Percentiles rank a stretch among this genome's conserved stretches.
Evolutionary conservation across 2,888 invertebrate genomes (phyloP).

Genomic region (Dasysyrphus tricinctus): DNA sequence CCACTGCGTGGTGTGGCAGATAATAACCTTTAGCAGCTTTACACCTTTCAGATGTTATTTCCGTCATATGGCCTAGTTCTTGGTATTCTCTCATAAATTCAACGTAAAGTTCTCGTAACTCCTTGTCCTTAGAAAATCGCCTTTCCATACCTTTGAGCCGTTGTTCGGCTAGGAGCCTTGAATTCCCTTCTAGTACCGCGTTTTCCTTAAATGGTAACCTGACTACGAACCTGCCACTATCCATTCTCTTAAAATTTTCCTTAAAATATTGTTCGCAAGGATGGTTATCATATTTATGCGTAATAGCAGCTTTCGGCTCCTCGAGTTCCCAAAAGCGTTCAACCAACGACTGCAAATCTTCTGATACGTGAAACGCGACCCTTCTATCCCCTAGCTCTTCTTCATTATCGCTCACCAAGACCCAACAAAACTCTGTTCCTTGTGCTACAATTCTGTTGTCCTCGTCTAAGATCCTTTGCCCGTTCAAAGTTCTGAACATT

Average conservation of each 20-base stretch:
- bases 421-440: slow-evolving; percentile 15
- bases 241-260: neutral
- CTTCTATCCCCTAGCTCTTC: neutral
- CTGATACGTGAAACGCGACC: neutral
- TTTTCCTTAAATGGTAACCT: neutral
- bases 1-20: no score
- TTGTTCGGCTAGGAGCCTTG: neutral
- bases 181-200: neutral
- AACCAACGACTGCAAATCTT: neutral
- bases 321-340: slow-evolving; percentile 14
- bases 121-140: neutral
- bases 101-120: slow-evolving; percentile 28
- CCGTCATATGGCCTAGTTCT: slow-evolving; percentile 60
- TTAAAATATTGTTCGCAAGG: slow-evolving; percentile 4
- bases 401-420: slow-evolving; percentile 25
- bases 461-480: neutral
- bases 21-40: slow-evolving; percentile 19
- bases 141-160: slow-evolving; percentile 1
- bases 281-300: neutral
- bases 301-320: neutral
- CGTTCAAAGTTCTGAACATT: neutral
- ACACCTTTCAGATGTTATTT: slow-evolving; percentile 24
- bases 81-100: slow-evolving; percentile 50
- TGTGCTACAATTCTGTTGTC: slow-evolving; percentile 5
- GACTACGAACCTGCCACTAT: neutral